Evolutionary conservation across 2,113 vertebrate genomes (phyloP).

Genomic region (Chionomys nivalis): DNA sequence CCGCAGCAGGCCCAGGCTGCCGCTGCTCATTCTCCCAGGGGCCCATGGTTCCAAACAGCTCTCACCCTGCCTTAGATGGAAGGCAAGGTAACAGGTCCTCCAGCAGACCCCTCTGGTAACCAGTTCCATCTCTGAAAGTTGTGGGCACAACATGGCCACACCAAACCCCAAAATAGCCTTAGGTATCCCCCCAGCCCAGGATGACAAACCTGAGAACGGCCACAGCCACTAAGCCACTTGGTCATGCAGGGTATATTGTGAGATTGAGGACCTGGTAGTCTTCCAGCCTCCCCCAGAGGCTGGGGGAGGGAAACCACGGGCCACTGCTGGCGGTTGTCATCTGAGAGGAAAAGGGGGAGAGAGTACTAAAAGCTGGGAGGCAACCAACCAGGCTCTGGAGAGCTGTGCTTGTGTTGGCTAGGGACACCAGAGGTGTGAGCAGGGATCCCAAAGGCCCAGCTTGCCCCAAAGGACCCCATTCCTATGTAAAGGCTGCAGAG

Average conservation of each 20-base stretch:
- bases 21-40: neutral
- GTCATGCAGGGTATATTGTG: fast-evolving
- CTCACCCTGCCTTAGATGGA: neutral
- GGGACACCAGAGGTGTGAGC: neutral
- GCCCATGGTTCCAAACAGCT: fast-evolving
- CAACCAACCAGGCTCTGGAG: fast-evolving
- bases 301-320: neutral
- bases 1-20: neutral
- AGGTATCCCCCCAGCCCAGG: neutral
- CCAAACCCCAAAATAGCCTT: slow-evolving; percentile 46
- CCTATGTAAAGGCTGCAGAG: fast-evolving
- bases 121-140: neutral
- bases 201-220: neutral
- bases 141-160: neutral
- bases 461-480: neutral
- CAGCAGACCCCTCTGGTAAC: neutral
- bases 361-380: neutral
- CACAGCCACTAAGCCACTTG: neutral
- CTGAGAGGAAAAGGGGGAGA: neutral
- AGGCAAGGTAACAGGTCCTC: neutral
- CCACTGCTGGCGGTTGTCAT: neutral
- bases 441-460: neutral
- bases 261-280: neutral
- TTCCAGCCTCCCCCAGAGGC: neutral
- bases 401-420: too few species aligned